These are phyloP conservation scores for Corythornis leucogaster DNA, from an alignment of 2,797 vertebrate species.

Conservation along the genomic window DNA sequence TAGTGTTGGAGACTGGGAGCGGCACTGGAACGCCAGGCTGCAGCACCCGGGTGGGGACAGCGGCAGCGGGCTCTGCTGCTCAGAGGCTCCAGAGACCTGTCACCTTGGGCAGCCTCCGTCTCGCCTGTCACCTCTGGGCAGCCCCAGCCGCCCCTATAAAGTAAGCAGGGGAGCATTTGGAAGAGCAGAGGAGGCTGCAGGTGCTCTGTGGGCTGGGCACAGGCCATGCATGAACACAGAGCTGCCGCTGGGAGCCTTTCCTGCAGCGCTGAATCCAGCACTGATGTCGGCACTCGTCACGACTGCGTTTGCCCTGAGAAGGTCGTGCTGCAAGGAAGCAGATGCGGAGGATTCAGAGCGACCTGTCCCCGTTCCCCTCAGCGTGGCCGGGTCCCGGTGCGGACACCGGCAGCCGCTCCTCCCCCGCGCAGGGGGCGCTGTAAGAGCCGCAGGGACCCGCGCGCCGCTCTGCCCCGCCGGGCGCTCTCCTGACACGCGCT, in stretches of 20 bases:
- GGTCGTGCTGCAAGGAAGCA: neutral
- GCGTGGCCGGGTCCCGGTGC: too few relatives aligned
- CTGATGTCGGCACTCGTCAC: neutral
- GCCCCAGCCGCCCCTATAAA: neutral
- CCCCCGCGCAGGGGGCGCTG: too few relatives aligned
- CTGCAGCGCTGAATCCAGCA: neutral
- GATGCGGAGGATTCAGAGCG: too few relatives aligned
- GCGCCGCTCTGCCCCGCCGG: too few relatives aligned
- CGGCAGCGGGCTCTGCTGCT: neutral
- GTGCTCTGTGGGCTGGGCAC: constrained; percentile 2
- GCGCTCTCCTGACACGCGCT: too few relatives aligned
- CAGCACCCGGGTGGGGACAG: neutral
- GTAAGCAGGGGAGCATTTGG: neutral
- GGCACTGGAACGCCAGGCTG: neutral
- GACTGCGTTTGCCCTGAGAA: neutral
- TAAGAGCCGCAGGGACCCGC: too few relatives aligned
- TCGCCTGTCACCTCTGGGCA: too few relatives aligned
- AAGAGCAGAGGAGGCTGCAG: neutral
- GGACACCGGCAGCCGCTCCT: too few relatives aligned
- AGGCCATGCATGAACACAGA: neutral
- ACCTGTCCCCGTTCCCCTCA: too few relatives aligned
- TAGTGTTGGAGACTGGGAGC: neutral
- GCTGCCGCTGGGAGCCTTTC: neutral
- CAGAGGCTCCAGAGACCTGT: too few relatives aligned
- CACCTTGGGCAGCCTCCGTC: too few relatives aligned